Evolutionary conservation across 2,113 vertebrate genomes (phyloP).

Genomic region (Clarias batrachus): DNA sequence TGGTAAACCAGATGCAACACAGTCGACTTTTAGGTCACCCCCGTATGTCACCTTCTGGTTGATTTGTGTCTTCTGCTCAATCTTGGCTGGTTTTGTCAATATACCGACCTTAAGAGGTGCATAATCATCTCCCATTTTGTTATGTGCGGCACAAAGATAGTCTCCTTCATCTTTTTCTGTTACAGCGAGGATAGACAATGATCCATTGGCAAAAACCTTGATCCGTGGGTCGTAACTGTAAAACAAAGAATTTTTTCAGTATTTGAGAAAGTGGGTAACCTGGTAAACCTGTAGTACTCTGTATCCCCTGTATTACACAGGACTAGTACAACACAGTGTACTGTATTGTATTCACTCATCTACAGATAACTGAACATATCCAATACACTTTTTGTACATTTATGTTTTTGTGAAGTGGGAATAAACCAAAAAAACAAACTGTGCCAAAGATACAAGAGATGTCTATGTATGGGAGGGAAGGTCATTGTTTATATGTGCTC

Average conservation of each 20-base stretch:
- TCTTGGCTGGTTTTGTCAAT: conserved; percentile 84
- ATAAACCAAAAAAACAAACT: not conserved
- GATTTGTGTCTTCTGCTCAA: conserved; percentile 74
- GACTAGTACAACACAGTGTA: not conserved
- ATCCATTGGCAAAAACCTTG: conserved; percentile 82
- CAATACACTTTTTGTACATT: not conserved
- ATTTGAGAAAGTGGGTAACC: not conserved
- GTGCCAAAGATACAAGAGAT: not conserved
- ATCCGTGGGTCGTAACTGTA: conserved; percentile 80
- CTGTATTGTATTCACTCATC: not conserved
- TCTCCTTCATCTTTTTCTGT: conserved; percentile 85
- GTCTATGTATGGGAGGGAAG: not conserved
- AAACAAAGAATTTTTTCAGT: conserved; percentile 28
- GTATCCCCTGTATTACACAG: not conserved
- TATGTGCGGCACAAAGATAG: conserved; percentile 87
- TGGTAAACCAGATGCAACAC: conserved; percentile 87
- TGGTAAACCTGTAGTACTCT: not conserved
- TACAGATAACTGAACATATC: not conserved
- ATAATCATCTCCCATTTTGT: conserved; percentile 85
- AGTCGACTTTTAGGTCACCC: conserved; percentile 84
- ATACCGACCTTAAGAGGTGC: conserved; percentile 78
- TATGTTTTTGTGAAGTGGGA: not conserved
- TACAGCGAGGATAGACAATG: conserved; percentile 76
- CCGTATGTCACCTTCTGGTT: conserved; percentile 80
- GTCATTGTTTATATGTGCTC: not conserved